Evolutionary conservation across 2,113 vertebrate species (phyloP), one percentile per base, ranked within the genome.

Genomic region (Muntiacus muntjak): DNA sequence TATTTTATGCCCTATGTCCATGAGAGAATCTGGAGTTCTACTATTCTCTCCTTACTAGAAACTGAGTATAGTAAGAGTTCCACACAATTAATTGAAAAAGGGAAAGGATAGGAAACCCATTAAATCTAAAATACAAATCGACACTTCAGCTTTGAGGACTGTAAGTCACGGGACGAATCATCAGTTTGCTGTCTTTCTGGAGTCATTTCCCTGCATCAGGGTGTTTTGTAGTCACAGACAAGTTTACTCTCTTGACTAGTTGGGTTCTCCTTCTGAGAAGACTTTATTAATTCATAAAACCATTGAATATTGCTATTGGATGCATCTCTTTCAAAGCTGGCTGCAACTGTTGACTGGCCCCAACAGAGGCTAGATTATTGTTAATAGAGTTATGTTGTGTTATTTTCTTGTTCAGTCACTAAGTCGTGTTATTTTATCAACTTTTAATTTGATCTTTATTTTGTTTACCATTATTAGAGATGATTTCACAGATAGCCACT

Each of bases 211-310:
- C n/a, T n/a, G 0, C 50, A 55, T 95, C 30, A 93, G 47, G n/a
- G 92, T 87, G 62, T 40, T 91, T 50, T 88, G 26, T 81, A 64
- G 64, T 23, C 40, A 40, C 60, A 90, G 30, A 57, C 55, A 96
- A 86, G n/a, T 88, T 91, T 7, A 55, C 40, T 64, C 12, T 12
- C 33, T 94, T 50, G 45, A 82, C 43, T 85, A 54, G 40, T 25
- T 82, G 89, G 8, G 30, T 96, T 89, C 64, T 67, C 7, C 54
- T 88, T 76, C 33, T 92, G 58, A 71, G 57, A 79, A 40, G 19
- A 40, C 62, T 95, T 79, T 95, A 54, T 90, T 62, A 30, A 97
- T 79, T 95, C 30, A 60, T 92, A 54, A 85, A 93, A 95, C 50
- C 83, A 71, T 57, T 40, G 76, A 5, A 33, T 94, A 55, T 67